phyloP scores from a whole-genome alignment of 2,888 invertebrate species.

The Rugalucina vietnamica region DNA sequence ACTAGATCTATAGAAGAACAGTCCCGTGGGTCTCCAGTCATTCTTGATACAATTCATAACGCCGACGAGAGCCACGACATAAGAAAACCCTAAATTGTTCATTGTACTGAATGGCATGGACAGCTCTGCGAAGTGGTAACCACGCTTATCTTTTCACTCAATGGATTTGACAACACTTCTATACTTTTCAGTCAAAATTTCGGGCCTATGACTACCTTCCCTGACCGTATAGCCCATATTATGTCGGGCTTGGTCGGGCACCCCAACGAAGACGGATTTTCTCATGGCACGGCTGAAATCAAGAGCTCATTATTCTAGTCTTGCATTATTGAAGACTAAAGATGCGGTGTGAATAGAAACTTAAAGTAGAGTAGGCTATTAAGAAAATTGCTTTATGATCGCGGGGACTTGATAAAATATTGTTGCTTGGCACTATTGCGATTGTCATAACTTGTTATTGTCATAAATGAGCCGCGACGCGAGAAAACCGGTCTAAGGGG shows the following conservation, averaged over 20 bases:
- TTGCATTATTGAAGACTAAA: conserved; percentile 59
- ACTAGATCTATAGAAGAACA: background rate
- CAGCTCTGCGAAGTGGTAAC: too few species aligned
- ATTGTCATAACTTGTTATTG: background rate
- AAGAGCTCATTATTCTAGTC: conserved; percentile 54
- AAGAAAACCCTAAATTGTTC: background rate
- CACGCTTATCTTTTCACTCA: too few species aligned
- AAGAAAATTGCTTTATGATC: conserved; percentile 72
- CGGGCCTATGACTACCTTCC: too few species aligned
- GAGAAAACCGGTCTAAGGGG: too few species aligned
- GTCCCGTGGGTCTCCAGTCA: background rate
- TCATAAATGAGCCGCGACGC: too few species aligned
- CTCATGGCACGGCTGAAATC: background rate
- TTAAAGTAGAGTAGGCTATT: conserved; percentile 62
- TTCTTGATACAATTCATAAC: conserved; percentile 8
- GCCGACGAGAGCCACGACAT: background rate
- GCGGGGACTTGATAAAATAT: conserved; percentile 7
- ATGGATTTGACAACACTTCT: too few species aligned
- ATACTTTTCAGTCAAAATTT: too few species aligned
- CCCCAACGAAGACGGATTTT: too few species aligned
- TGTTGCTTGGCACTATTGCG: background rate
- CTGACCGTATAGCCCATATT: too few species aligned
- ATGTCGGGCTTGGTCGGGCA: too few species aligned
- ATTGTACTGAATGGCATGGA: too few species aligned
- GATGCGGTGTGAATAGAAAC: conserved; percentile 26